Base-by-base conservation (phyloP, 2,113 vertebrate genomes). In the Vulpes lagopus region DNA sequence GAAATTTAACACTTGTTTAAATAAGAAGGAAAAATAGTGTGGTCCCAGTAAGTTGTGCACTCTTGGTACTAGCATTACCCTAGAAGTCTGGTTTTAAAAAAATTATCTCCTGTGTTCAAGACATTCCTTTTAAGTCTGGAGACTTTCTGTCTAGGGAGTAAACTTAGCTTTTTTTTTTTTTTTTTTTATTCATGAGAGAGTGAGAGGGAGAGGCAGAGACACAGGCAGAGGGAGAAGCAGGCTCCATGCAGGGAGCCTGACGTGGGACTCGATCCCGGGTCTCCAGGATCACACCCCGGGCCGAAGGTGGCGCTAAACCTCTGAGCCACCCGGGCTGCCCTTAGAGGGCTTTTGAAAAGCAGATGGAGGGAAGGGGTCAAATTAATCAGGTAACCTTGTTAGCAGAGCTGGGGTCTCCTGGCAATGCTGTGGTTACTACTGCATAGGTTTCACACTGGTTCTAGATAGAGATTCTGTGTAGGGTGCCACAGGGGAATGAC, bases 1-100 rank as follows among this genome's bases (percentile, higher is more conserved):
- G 71, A 94, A 95, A 32, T 93, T 86, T 90, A 69, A 91, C 3
- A 20, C 49, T 89, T 90, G 19, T 94, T 89, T 90, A 85, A 93
- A 65, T 32, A 59, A 86, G 78, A 82, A 65, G 43, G 22, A 20
- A 73, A 51, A 67, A 59, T 67, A 83, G 51, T 80, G 23, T 57
- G 65, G 57, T 7, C 76, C 30, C 80, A 76, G n/a, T 81, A 87
- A 94, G 67, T 69, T 81, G 78, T 89, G 10, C 14, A 59, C 22
- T 88, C 7, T 93, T 84, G 64, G 20, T 94, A 2, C 91, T n/a
- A 96, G 53, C 20, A 30, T 89, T 94, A 60, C 43, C 65, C 60
- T 87, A 86, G 64, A 94, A 87, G 38, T 89, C 51, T 86, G 64
- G 78, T 93, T 95, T 79, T 23, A 35, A 88, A 82, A 76, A 95